A percentile compares a stretch with the other conserved stretches of the same genome.
These are phyloP conservation scores for Trachelus tabidus DNA, from an alignment of 2,888 invertebrate genomes.

Conservation along the genomic window DNA sequence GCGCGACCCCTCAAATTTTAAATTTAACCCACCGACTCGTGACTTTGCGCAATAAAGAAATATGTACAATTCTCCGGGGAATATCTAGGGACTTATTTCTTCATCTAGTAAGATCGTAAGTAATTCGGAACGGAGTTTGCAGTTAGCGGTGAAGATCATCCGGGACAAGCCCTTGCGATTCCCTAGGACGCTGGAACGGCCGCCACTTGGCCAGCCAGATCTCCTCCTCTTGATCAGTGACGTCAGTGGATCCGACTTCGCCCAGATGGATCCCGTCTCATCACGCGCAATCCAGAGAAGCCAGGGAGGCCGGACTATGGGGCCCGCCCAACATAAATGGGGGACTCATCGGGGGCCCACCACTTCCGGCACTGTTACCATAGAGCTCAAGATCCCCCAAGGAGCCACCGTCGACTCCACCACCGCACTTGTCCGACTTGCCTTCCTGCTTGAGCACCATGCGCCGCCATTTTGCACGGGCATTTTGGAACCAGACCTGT, in stretches of 20 bases:
- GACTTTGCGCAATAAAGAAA: neutral
- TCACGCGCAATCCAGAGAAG: slow-evolving; percentile 81
- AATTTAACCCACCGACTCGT: neutral
- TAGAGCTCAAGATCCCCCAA: slow-evolving; percentile 67
- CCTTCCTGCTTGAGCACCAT: slow-evolving; percentile 86
- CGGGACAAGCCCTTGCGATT: neutral
- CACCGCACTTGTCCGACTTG: slow-evolving; percentile 78
- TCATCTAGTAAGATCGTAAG: neutral
- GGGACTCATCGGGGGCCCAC: slow-evolving; percentile 78
- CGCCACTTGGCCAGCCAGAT: neutral
- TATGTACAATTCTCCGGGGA: neutral
- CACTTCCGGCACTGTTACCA: slow-evolving; percentile 73
- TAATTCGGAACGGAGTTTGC: neutral
- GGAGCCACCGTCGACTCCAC: slow-evolving; percentile 71
- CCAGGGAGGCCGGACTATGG: slow-evolving; percentile 78
- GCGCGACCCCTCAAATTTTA: neutral
- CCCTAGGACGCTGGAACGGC: neutral
- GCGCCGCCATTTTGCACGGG: slow-evolving; percentile 92
- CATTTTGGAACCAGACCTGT: slow-evolving; percentile 97
- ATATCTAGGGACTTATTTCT: neutral
- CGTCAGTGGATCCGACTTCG: neutral
- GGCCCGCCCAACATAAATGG: slow-evolving; percentile 77
- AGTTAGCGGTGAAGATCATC: neutral
- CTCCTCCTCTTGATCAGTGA: neutral
- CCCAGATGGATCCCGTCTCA: slow-evolving; percentile 24